Evolutionary conservation across 2,888 invertebrate species (phyloP), one percentile per base, ranked within the genome.

Genomic region (Amitus sp.): DNA sequence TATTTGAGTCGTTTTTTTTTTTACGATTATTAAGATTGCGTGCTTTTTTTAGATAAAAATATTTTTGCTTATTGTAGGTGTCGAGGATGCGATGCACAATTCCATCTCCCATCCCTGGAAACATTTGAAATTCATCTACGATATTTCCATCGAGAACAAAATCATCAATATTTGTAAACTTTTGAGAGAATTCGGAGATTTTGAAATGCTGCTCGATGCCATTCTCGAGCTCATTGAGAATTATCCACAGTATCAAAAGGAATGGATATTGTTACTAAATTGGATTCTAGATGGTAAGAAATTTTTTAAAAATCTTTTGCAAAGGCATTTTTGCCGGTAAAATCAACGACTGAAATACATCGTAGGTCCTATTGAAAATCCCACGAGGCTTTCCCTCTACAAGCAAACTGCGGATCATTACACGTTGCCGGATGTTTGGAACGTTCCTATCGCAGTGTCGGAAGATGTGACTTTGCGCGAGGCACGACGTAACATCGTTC

Each of bases 401-500:
- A 72, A 73, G 53, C 73, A 78, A 69, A 66, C 80, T 10, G 62
- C 80, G 20, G 73, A 80, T 15, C 68, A 70, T 50, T 80, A 80
- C 48, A 70, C 68, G 42, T 58, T 50, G 23, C 47, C 67, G 12
- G 78, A 79, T 28, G 56, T 73, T 60, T 82, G 82, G 82, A 73
- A 78, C 43, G 56, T 77, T 15, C 73, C 78, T 5, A 55, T 78
- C 17, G 68, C 71, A 51, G 70, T 73, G 10, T 67, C 66, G 9
- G 64, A 77, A 13, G 67, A 76, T 28, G 55, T 70, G 13, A 55
- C 73, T 18, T 57, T 81, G 20, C 65, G 68, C 19, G 71, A 79
- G n/a, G 88, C 88, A 1, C 88, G 88, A 72, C 84, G 84, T 47
- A 90, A 92, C 82, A 84, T 92, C 53, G 74, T 88, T 28, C 87